Evolutionary conservation across 1,140 invertebrate species (phyloP), one percentile per base, ranked within the genome.

Genomic region (Oedothorax gibbosus): DNA sequence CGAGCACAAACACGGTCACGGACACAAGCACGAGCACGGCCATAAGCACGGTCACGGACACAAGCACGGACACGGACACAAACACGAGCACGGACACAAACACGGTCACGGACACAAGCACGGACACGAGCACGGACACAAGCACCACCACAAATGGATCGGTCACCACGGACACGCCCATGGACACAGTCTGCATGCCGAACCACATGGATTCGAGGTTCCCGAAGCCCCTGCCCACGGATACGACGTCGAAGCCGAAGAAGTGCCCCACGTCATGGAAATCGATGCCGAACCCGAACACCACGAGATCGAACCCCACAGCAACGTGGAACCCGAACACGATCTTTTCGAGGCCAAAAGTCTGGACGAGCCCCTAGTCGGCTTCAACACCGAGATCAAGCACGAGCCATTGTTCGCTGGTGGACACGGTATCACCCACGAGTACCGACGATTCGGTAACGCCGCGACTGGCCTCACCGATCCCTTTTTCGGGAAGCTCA

Each of bases 361-460:
- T 54, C 14, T 51, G 0, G 68, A 73, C 1, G 69, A 64, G 10
- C 60, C 69, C 21, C 8, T 64, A 11, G 15, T 51, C 11, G 80
- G 80, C 51, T 73, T 82, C 57, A 60, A 82, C 56, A 56, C 50
- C 21, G 69, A 82, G 49, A 73, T 72, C 56, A 73, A 82, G 12
- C 69, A 72, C 6, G 80, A 82, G 7, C 50, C 80, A 9, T 18
- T 72, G 7, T 64, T 82, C 21, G 49, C 66, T 50, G 80, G 80
- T 35, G 69, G 69, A 21, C 80, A 82, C 49, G 80, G 80, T 18
- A 35, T 82, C n/a, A 73, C 80, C 35, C 80, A 82, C 1, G 80
- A 82, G 35, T 82, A 82, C 57, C 68, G 80, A 11, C 54, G 54
- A 14, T 82, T 82, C n/a, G 80, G 80, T 20, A 14, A 56, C 10